Evolutionary conservation across 2,888 invertebrate genomes (phyloP).

Genomic region (Drosophila dives): DNA sequence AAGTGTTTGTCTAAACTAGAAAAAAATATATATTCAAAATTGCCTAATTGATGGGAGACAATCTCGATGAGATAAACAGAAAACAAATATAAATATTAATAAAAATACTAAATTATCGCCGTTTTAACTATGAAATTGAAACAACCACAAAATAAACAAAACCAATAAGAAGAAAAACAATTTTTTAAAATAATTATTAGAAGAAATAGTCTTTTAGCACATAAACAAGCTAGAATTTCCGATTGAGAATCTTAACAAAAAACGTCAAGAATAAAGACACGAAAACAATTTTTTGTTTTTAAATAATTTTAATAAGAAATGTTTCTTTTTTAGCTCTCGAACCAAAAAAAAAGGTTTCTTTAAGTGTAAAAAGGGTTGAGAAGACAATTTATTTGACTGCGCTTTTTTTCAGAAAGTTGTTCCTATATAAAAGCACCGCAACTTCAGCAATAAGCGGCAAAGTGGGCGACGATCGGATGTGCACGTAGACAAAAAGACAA

Average conservation of each 20-base stretch:
- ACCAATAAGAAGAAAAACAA: background rate
- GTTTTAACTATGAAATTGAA: background rate
- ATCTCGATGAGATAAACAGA: background rate
- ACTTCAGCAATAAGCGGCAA: background rate
- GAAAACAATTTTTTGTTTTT: fast-evolving
- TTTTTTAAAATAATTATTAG: background rate
- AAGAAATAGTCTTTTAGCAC: background rate
- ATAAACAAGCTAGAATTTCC: background rate
- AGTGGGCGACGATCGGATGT: slow-evolving; percentile 6
- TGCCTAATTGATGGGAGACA: background rate
- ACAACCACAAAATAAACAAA: background rate
- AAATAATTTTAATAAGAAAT: background rate
- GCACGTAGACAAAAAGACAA: slow-evolving; percentile 11
- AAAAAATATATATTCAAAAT: background rate
- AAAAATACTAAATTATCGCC: background rate
- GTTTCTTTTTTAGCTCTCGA: background rate
- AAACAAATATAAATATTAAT: slow-evolving; percentile 1
- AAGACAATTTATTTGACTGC: background rate
- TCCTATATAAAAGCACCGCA: background rate
- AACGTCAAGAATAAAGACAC: background rate
- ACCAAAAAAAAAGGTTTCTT: background rate
- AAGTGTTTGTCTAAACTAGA: background rate
- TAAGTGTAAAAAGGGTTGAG: background rate
- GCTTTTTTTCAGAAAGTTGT: background rate
- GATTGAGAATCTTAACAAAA: background rate